These are phyloP conservation scores for Larimichthys crocea DNA, from an alignment of 2,113 vertebrate genomes.

Conservation along the genomic window DNA sequence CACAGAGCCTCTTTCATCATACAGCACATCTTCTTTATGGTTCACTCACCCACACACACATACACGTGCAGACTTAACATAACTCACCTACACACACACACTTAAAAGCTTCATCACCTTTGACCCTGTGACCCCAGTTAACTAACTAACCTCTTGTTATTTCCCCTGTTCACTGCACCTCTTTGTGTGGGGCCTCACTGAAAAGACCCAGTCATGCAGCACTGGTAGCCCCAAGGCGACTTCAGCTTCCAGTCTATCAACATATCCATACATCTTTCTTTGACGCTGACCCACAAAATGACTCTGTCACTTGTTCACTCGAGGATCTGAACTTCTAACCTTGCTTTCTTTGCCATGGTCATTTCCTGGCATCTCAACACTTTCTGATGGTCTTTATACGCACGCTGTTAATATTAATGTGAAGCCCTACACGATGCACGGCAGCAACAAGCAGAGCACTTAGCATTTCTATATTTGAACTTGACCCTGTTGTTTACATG, in stretches of 20 bases:
- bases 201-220: slow-evolving; percentile 74
- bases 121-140: slow-evolving; percentile 75
- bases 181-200: slow-evolving; percentile 71
- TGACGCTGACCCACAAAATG: slow-evolving; percentile 37
- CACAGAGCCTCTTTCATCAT: slow-evolving; percentile 71
- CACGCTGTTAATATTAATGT: slow-evolving; percentile 28
- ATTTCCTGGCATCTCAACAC: slow-evolving; percentile 21
- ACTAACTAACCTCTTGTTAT: slow-evolving; percentile 78
- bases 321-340: slow-evolving; percentile 64
- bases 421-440: slow-evolving; percentile 6
- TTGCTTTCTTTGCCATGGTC: slow-evolving; percentile 6
- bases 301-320: slow-evolving; percentile 55
- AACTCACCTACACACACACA: slow-evolving; percentile 15
- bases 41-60: slow-evolving; percentile 35
- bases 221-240: slow-evolving; percentile 53
- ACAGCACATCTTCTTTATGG: slow-evolving; percentile 67
- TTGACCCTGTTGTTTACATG: slow-evolving; percentile 26
- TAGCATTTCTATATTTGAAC: slow-evolving; percentile 39
- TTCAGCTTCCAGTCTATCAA: slow-evolving; percentile 63
- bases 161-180: slow-evolving; percentile 61
- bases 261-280: slow-evolving; percentile 54
- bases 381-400: slow-evolving; percentile 12
- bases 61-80: slow-evolving; percentile 30
- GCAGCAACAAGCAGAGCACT: slow-evolving; percentile 10
- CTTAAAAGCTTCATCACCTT: slow-evolving; percentile 70